Percentiles rank a stretch among this genome's conserved stretches.
phyloP scores from a whole-genome alignment of 92 coral and sea anemone species.

The Umimayanthus chanpuru region DNA sequence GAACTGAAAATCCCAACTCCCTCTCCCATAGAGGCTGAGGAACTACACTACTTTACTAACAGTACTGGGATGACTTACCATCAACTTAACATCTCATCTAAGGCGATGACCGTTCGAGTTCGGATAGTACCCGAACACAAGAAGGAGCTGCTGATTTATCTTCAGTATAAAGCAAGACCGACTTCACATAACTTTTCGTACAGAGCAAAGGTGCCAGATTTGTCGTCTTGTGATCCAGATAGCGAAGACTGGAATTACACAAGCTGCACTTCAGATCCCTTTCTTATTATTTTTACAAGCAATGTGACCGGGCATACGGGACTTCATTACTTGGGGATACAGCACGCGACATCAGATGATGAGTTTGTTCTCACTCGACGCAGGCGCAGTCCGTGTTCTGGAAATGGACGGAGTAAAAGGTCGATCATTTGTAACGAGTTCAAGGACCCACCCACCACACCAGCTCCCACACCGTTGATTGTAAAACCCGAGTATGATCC shows the following conservation, averaged over 20 bases:
- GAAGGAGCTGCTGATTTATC: constrained; percentile 59
- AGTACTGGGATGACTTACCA: constrained; percentile 69
- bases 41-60: constrained; percentile 25
- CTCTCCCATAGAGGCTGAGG: constrained; percentile 27
- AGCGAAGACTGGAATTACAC: constrained; percentile 34
- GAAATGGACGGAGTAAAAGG: constrained; percentile 70
- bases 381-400: constrained; percentile 81
- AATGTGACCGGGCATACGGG: constrained; percentile 63
- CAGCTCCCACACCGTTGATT: constrained; percentile 75
- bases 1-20: constrained; percentile 65
- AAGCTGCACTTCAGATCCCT: constrained; percentile 69
- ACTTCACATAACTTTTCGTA: constrained; percentile 52
- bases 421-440: constrained; percentile 77
- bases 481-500: constrained; percentile 66
- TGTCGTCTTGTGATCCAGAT: constrained; percentile 60
- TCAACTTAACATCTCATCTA: constrained; percentile 61
- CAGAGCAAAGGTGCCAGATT: constrained; percentile 72
- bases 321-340: constrained; percentile 68
- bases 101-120: constrained; percentile 63
- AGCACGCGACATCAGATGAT: constrained; percentile 20
- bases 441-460: constrained; percentile 89
- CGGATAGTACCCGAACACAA: constrained; percentile 67
- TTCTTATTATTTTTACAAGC: constrained; percentile 51
- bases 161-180: constrained; percentile 69
- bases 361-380: constrained; percentile 42